Percentiles rank a stretch among this genome's conserved stretches.
Conservation (phyloP, 2,113 vertebrate genomes). For the Pao palembangensis region DNA sequence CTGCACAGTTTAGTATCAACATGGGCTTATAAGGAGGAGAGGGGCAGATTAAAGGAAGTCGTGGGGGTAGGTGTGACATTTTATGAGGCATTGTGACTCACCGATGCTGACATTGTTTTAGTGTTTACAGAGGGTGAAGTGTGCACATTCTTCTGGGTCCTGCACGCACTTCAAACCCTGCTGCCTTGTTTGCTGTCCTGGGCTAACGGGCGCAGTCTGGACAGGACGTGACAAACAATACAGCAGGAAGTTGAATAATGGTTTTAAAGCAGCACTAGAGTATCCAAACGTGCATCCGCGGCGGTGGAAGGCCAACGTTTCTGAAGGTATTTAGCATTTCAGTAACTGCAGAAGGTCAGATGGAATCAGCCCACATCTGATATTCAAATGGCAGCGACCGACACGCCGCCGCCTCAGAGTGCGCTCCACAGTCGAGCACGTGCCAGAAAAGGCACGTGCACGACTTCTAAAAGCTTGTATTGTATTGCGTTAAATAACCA, state of each 20-base stretch:
- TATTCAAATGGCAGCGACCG: too few relatives aligned
- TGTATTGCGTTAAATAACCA: too few relatives aligned
- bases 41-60: slow-evolving; percentile 34
- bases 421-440: too few relatives aligned
- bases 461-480: too few relatives aligned
- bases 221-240: slow-evolving; percentile 55
- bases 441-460: too few relatives aligned
- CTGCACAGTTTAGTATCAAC: slow-evolving; percentile 67
- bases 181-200: slow-evolving; percentile 7
- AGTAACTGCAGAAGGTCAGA: too few relatives aligned
- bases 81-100: slow-evolving; percentile 57
- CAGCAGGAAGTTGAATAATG: slow-evolving; percentile 35
- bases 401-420: too few relatives aligned
- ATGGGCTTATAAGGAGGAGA: slow-evolving; percentile 76
- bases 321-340: too few relatives aligned
- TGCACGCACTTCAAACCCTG: slow-evolving; percentile 3
- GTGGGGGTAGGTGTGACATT: slow-evolving; percentile 19
- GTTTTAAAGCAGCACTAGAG: not conserved
- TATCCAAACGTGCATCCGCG: too few relatives aligned
- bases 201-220: slow-evolving; percentile 21
- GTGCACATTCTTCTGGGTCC: slow-evolving; percentile 40
- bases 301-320: too few relatives aligned
- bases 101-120: slow-evolving; percentile 36
- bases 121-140: slow-evolving; percentile 44
- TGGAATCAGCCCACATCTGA: too few relatives aligned